Evolutionary conservation across 2,113 vertebrate genomes (phyloP), one percentile per base, ranked within the genome.

Genomic region (Podarcis raffonei): DNA sequence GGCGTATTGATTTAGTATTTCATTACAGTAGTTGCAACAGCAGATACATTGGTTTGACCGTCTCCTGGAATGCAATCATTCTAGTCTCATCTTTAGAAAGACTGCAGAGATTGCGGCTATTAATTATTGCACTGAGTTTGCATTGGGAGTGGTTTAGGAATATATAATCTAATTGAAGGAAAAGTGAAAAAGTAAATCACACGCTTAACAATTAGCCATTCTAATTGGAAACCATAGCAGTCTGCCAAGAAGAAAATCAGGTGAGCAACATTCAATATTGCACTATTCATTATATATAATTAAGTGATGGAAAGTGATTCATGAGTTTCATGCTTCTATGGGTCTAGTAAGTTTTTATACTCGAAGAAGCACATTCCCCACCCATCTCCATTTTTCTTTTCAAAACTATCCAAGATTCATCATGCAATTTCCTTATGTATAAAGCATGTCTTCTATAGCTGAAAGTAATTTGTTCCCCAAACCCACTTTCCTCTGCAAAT

Each of bases 241-340:
- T 25, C 23, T 91, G 74, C 86, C 71, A 82, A 87, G 89, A 91
- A 8, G 0, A 93, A 92, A 93, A 87, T 65, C 69, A 83, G 2
- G 4, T 87, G 91, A 87, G 2, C 57, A 84, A 92, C 91, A 81
- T 83, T 53, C 18, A 72, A 13, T 88, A 77, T 83, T 84, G 69
- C 15, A 92, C 39, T 0, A 65, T 79, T 88, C 89, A 57, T 85
- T 89, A 87, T 83, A 77, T 76, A 86, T 82, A 89, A 84, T n/a
- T 4, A 86, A 90, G 71, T 72, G 2, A 62, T 92, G 3, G 1
- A 1, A 30, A 88, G 87, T 85, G 77, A 1, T 42, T 42, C 74
- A 1, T 62, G 1, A 57, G 74, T 68, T 75, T 91, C 11, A 48
- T 65, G 3, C 37, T 66, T 77, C 27, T 13, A 9, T 62, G 30